Evolutionary conservation across 2,113 vertebrate species (phyloP), one percentile per base, ranked within the genome.

Genomic region (Gymnocephalus cernua): DNA sequence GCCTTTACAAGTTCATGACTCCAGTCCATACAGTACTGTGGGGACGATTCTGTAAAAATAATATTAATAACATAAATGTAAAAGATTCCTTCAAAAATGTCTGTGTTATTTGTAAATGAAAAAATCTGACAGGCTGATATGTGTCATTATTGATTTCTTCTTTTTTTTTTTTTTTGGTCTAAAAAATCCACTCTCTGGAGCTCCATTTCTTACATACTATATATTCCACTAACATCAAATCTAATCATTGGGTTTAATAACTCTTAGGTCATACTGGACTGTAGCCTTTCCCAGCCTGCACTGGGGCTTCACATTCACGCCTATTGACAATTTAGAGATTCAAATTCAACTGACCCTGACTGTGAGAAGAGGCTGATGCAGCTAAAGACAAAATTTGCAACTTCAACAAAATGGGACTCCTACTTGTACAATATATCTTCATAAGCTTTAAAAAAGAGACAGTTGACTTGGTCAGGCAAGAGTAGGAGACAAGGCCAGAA

Each of bases 401-500:
- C 75, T 76, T 57, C 50, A 64, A 51, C 71, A 48, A 32, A 69
- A 63, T 4, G 32, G 19, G 12, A 47, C 66, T 56, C 38, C 38
- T 72, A 47, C 18, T 10, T 21, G 2, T 3, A 0, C 13, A 5
- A 38, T 64, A 12, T n/a, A 14, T 77, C 19, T 64, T 62, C 38
- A 64, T 57, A 23, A 77, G 74, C 11, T 19, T 41, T 14, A 27
- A 57, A 38, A 41, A 69, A 23, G 19, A 72, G 44, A 48, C n/a
- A 57, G 71, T 32, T 76, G 66, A 68, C 80, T 66, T 57, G 73
- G n/a, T 59, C n/a, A 18, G 69, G 51, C 62, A 48, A 2, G 32
- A 80, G 57, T n/a, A 23, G 59, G 44, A 76, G 78, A 85, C 54
- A 32, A 51, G 69, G 57, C 63, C 64, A 77, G 73, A 64, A 75